These are phyloP conservation scores for Acrossocheilus wenchowensis DNA, from an alignment of 2,797 vertebrate species.

Conservation along the genomic window DNA sequence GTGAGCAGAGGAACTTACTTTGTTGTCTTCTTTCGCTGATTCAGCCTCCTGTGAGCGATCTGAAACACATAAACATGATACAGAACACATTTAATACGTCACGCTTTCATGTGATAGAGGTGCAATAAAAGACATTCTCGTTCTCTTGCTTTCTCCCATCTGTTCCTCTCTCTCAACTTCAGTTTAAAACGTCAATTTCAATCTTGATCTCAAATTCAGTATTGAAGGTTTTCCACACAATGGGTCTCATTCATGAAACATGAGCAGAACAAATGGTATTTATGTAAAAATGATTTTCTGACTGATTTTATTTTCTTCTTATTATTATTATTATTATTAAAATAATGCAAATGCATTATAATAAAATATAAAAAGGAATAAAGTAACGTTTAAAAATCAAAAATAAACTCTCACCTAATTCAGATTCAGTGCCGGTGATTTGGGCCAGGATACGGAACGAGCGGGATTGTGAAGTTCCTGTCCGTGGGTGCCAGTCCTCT, in stretches of 20 bases:
- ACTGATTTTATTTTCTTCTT: background rate
- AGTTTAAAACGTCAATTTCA: background rate
- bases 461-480: slow-evolving; percentile 93
- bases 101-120: background rate
- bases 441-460: slow-evolving; percentile 98
- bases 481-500: slow-evolving; percentile 94
- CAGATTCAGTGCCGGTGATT: slow-evolving; percentile 91
- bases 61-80: slow-evolving; percentile 16
- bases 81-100: background rate
- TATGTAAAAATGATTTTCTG: background rate
- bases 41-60: slow-evolving; percentile 12
- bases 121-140: background rate
- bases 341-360: background rate
- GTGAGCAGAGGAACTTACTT: slow-evolving; percentile 20
- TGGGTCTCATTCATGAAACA: background rate
- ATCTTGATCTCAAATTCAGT: background rate
- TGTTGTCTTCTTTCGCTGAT: slow-evolving; percentile 18
- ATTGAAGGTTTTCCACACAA: background rate
- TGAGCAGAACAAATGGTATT: background rate
- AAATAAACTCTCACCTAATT: slow-evolving; percentile 18
- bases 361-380: background rate
- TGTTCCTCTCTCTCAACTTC: background rate
- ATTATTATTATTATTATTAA: background rate
- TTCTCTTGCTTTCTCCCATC: background rate
- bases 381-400: background rate